A percentile compares a stretch with the other conserved stretches of the same genome.
These are phyloP conservation scores for Atta colombica DNA, from an alignment of 1,140 invertebrate species.

Conservation along the genomic window DNA sequence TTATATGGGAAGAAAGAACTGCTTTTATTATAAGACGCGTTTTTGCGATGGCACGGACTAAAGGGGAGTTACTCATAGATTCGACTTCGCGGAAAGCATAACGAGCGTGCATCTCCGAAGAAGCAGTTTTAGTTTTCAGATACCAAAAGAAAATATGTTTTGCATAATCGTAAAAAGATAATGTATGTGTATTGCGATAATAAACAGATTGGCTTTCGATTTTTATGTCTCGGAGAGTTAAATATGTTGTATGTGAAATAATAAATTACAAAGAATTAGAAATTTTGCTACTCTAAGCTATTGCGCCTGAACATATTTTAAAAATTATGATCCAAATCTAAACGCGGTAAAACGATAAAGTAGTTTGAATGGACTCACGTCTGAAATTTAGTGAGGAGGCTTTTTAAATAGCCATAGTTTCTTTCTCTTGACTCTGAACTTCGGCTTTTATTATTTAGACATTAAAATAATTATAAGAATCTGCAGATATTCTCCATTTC, in stretches of 20 bases:
- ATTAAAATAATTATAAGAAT: not conserved
- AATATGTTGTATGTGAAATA: not conserved
- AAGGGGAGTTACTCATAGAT: slow-evolving; percentile 16
- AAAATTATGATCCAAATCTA: not conserved
- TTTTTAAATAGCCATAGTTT: not conserved
- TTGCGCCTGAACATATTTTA: not conserved
- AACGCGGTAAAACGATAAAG: not conserved
- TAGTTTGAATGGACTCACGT: not conserved
- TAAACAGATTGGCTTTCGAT: not conserved
- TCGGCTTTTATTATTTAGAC: not conserved
- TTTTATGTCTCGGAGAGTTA: not conserved
- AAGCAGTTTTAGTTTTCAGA: not conserved
- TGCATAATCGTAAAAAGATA: not conserved
- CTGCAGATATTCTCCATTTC: not conserved
- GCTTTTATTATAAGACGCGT: slow-evolving; percentile 32
- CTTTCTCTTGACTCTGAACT: not conserved
- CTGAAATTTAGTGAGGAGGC: not conserved
- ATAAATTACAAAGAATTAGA: not conserved
- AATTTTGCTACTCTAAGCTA: not conserved
- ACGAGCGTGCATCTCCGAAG: slow-evolving; percentile 26
- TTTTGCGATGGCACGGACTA: slow-evolving; percentile 11
- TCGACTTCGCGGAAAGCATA: slow-evolving; percentile 45
- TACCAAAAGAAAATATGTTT: not conserved
- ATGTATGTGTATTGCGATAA: not conserved
- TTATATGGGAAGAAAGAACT: slow-evolving; percentile 47